Evolutionary conservation across 2,888 invertebrate species (phyloP), one percentile per base, ranked within the genome.

Genomic region (Poecilus cupreus): DNA sequence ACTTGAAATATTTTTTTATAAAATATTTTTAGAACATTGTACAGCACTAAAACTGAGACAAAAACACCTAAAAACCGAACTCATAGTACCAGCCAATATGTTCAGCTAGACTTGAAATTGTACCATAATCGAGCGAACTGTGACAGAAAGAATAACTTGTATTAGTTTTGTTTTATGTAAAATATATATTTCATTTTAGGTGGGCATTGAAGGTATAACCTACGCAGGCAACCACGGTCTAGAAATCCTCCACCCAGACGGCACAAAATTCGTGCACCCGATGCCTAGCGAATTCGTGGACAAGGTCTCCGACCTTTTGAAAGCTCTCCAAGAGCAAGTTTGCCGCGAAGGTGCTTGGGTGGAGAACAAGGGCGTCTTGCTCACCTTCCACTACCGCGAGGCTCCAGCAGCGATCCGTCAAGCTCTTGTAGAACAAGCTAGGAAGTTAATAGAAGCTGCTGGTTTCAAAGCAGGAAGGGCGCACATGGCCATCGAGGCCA

Each of bases 341-440:
- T 96, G 96, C 88, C 93, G 92, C 84, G 96, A 96, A 85, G 96
- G 97, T 2, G 96, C 96, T 0, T 97, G 97, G 96, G 96, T 97
- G 6, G 97, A 97, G 88, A 96, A 96, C 89, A 97, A 97, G 87
- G 96, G 96, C 0, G 95, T 96, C 0, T 89, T 96, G 5, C 89
- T 97, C 46, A 96, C 97, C 1, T 96, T 96, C 91, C 97, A 97
- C 88, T 97, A 93, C 89, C 93, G 96, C 6, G 96, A 96, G 89
- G 95, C 96, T 0, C 96, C 96, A 8, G 87, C 91, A 75, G 91
- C 93, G 72, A 89, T 93, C 83, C 92, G 96, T 54, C 91, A 92
- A 0, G 91, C 91, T 3, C 91, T 96, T 87, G 93, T 94, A 0
- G 92, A 92, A n/a, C 92, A 93, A 85, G 96, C 96, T 0, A 92